phyloP scores from a whole-genome alignment of 2,888 invertebrate genomes.

The Neocrepidodera transversa region DNA sequence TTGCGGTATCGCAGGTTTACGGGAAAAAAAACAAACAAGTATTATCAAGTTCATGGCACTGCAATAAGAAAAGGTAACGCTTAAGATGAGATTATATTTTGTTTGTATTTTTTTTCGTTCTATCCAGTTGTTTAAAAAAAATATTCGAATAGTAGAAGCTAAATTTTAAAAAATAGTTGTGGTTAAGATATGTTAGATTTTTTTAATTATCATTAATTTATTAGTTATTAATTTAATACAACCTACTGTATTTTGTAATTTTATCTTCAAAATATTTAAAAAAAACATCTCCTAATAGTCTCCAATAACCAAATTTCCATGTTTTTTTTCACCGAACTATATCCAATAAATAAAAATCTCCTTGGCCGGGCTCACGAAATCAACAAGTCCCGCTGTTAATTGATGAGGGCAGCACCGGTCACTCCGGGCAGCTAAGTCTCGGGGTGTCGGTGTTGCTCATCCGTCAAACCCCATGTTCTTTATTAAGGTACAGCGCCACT shows the following conservation, averaged over 20 bases:
- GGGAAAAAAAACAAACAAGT: conserved; percentile 11
- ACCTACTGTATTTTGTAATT: too few relatives aligned
- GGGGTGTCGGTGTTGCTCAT: conserved; percentile 44
- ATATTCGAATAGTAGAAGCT: too few relatives aligned
- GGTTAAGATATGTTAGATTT: too few relatives aligned
- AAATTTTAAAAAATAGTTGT: too few relatives aligned
- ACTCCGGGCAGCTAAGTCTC: conserved; percentile 29
- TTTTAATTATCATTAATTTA: too few relatives aligned
- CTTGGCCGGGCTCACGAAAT: neutral
- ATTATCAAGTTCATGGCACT: conserved; percentile 10
- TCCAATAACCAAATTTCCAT: too few relatives aligned
- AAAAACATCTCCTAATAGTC: too few relatives aligned
- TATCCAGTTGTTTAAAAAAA: too few relatives aligned
- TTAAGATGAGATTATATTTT: conserved; percentile 2
- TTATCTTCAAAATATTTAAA: too few relatives aligned
- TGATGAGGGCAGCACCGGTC: conserved; percentile 46
- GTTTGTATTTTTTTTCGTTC: neutral
- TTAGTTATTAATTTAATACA: too few relatives aligned
- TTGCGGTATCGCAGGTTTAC: conserved; percentile 15
- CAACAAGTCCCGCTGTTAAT: conserved; percentile 48
- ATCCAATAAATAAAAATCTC: neutral
- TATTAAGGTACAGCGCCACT: conserved; percentile 53
- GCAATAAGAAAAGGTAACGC: neutral
- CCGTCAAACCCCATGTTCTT: conserved; percentile 55
- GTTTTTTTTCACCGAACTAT: neutral